These are phyloP conservation scores for Meandrusa payeni DNA, from an alignment of 2,888 invertebrate genomes.

Conservation along the genomic window DNA sequence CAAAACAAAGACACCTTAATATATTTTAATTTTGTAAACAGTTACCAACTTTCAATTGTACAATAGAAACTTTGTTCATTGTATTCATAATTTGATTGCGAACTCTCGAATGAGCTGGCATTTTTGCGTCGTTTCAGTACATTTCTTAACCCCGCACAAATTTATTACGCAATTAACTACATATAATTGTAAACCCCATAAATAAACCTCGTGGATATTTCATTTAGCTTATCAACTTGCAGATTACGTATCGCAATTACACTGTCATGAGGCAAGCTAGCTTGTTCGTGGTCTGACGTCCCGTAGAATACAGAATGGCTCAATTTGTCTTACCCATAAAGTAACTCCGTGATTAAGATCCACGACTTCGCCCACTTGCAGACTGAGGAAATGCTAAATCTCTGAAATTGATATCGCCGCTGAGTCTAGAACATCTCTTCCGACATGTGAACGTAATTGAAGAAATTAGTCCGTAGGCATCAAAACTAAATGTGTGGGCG, in stretches of 20 bases:
- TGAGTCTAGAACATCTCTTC: conserved; percentile 16
- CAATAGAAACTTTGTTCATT: no score
- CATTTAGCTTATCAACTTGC: conserved; percentile 25
- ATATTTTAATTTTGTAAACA: no score
- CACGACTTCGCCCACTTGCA: conserved; percentile 50
- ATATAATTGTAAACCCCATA: no score
- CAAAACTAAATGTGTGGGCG: conserved; percentile 3
- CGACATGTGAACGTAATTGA: conserved; percentile 31
- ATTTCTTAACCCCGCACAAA: no score
- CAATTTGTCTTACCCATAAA: conserved; percentile 63
- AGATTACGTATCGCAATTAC: conserved; percentile 21
- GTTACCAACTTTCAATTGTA: no score
- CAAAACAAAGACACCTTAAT: no score
- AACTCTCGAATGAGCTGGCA: no score
- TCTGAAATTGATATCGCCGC: conserved; percentile 40
- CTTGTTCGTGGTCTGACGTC: conserved; percentile 41
- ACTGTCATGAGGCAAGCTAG: conserved; percentile 28
- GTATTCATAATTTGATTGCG: no score
- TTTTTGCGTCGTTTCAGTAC: no score
- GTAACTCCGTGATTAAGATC: conserved; percentile 65
- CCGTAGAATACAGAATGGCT: conserved; percentile 55
- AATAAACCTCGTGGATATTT: conserved; percentile 11
- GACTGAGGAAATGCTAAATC: conserved; percentile 49
- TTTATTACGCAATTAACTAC: no score
- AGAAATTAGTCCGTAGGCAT: conserved; percentile 23